Conservation (phyloP, 2,888 invertebrate genomes). For the Incurvaria masculella region DNA sequence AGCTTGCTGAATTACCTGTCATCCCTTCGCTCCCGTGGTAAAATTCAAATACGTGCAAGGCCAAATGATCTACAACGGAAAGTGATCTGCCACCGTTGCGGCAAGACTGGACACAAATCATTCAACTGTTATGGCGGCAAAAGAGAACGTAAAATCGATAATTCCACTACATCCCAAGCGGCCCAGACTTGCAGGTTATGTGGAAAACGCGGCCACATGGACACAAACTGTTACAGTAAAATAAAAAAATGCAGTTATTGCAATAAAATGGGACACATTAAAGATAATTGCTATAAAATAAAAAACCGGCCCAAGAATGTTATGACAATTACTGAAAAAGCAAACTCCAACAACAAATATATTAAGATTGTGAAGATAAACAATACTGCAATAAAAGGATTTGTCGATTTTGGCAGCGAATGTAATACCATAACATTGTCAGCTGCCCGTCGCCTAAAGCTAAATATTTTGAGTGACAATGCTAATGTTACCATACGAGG, state of each 20-base stretch:
- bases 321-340: conserved; percentile 7
- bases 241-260: not conserved
- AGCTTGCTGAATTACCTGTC: conserved; percentile 1
- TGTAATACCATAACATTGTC: conserved; percentile 6
- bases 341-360: conserved; percentile 7
- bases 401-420: conserved; percentile 13
- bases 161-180: too few relatives aligned
- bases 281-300: conserved; percentile 7
- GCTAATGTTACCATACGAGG: conserved; percentile 7
- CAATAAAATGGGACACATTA: conserved; percentile 6
- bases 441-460: conserved; percentile 1
- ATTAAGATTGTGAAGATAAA: conserved; percentile 10
- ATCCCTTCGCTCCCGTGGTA: too few relatives aligned
- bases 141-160: not conserved
- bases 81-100: conserved; percentile 7
- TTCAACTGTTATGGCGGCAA: not conserved
- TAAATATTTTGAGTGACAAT: not conserved
- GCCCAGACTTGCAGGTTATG: too few relatives aligned
- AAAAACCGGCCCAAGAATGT: conserved; percentile 2
- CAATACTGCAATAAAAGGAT: conserved; percentile 5
- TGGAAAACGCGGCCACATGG: too few relatives aligned
- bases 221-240: too few relatives aligned
- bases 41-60: not conserved
- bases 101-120: conserved; percentile 10
- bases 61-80: not conserved